A percentile compares a stretch with the other conserved stretches of the same genome.
Conservation (phyloP, 2,113 vertebrate species). For the Callospermophilus lateralis region DNA sequence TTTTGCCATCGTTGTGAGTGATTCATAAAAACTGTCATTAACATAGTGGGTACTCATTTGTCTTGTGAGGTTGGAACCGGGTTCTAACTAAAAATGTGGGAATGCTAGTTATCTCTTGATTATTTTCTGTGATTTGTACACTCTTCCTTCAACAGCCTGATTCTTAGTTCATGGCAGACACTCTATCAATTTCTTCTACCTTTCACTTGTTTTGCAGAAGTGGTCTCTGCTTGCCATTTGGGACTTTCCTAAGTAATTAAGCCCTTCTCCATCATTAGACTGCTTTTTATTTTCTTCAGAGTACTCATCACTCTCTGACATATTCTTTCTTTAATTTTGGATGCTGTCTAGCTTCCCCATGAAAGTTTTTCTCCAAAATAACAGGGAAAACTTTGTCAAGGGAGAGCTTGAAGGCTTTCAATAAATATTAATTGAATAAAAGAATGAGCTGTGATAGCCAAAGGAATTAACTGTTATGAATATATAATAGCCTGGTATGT, state of each 20-base stretch:
- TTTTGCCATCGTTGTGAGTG: background rate
- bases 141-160: background rate
- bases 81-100: background rate
- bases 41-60: background rate
- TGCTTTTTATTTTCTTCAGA: background rate
- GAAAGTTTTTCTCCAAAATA: background rate
- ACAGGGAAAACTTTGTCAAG: background rate
- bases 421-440: conserved; percentile 40
- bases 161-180: background rate
- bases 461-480: conserved; percentile 9
- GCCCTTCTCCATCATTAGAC: background rate
- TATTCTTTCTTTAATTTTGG: background rate
- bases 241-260: background rate
- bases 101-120: background rate
- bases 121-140: background rate
- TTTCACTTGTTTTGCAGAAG: background rate
- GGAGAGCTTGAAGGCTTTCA: background rate
- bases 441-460: conserved; percentile 8
- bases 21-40: background rate
- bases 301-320: background rate
- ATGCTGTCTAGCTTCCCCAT: background rate
- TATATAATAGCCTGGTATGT: background rate
- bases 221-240: background rate
- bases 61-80: background rate
- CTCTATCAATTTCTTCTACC: background rate